phyloP scores from a whole-genome alignment of 2,797 vertebrate species.

The Darevskia mixta region DNA sequence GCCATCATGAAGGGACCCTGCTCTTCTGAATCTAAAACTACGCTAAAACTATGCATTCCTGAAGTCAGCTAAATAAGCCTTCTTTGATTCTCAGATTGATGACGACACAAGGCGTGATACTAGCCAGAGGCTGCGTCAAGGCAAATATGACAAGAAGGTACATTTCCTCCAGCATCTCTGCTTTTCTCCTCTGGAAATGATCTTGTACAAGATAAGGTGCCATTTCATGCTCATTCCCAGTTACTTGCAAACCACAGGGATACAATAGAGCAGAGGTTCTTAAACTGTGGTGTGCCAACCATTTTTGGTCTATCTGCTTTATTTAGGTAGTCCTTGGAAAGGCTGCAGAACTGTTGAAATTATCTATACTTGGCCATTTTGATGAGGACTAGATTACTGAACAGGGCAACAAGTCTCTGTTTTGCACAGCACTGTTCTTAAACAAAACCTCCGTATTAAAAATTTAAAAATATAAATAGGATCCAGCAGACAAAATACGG shows the following conservation, averaged over 20 bases:
- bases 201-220: slow-evolving; percentile 6
- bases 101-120: slow-evolving; percentile 91
- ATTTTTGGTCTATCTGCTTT: background rate
- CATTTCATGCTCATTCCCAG: background rate
- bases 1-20: too few species aligned
- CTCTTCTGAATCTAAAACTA: too few species aligned
- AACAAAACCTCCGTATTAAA: too few species aligned
- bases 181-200: slow-evolving; percentile 23
- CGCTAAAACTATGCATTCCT: too few species aligned
- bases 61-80: too few species aligned
- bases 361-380: background rate
- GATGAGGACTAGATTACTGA: background rate
- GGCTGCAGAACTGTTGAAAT: too few species aligned
- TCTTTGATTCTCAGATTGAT: slow-evolving; percentile 85
- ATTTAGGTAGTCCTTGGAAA: too few species aligned
- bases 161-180: background rate
- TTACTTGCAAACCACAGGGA: background rate
- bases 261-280: background rate
- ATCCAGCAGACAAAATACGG: too few species aligned
- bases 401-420: too few species aligned
- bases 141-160: slow-evolving; percentile 96
- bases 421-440: too few species aligned
- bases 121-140: slow-evolving; percentile 81
- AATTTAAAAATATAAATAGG: too few species aligned
- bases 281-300: background rate